phyloP scores from a whole-genome alignment of 2,888 invertebrate genomes.

The Ariolimax columbianus region DNA sequence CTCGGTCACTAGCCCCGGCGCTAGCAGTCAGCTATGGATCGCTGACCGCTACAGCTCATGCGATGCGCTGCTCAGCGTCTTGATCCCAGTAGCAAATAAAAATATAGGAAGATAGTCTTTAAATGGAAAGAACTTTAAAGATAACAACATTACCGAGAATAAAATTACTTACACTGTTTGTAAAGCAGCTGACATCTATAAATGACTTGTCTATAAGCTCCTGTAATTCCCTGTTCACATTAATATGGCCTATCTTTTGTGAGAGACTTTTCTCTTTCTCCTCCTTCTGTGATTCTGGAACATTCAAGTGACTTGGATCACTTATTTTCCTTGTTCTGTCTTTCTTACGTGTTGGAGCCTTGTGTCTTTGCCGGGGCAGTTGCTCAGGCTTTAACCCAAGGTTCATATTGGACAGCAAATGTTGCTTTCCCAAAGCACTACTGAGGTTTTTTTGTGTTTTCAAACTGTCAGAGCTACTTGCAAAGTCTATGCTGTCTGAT shows the following conservation, averaged over 20 bases:
- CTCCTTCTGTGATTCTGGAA: not conserved
- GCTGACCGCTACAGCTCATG: no score
- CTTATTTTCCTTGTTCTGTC: no score
- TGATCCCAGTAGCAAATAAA: no score
- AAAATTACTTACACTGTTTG: conserved; percentile 67
- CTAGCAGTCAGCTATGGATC: no score
- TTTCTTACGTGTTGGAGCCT: not conserved
- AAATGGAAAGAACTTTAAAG: no score
- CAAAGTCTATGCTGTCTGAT: not conserved
- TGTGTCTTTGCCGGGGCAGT: not conserved
- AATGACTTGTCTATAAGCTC: conserved; percentile 61
- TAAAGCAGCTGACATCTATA: conserved; percentile 67
- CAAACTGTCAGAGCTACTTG: not conserved
- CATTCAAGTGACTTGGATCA: not conserved
- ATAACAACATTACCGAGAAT: no score
- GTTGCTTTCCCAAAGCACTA: not conserved
- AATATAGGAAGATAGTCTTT: no score
- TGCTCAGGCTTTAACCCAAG: not conserved
- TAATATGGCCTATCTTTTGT: conserved; percentile 5
- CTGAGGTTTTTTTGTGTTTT: no score
- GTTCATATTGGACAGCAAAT: not conserved
- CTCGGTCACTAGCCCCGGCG: no score
- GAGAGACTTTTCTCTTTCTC: not conserved
- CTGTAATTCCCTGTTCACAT: conserved; percentile 40
- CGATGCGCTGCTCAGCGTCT: no score